A percentile compares a stretch with the other conserved stretches of the same genome.
phyloP scores from a whole-genome alignment of 2,888 invertebrate species.

The Eucera pruinosa region DNA sequence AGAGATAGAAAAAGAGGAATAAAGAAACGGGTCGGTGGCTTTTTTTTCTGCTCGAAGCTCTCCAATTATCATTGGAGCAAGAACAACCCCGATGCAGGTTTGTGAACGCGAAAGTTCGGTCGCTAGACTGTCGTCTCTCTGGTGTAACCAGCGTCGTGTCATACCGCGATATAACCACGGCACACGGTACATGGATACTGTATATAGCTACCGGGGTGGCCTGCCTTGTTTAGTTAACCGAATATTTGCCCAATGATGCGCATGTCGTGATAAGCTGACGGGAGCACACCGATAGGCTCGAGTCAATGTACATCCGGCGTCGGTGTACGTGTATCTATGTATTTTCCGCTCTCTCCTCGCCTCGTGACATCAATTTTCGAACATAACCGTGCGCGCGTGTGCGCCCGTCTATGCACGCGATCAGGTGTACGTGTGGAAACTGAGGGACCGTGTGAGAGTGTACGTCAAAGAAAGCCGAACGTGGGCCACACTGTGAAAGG shows the following conservation, averaged over 20 bases:
- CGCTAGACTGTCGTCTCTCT: slow-evolving; percentile 11
- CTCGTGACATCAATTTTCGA: slow-evolving; percentile 68
- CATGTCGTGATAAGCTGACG: slow-evolving; percentile 72
- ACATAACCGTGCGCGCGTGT: slow-evolving; percentile 24
- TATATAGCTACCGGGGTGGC: slow-evolving; percentile 23
- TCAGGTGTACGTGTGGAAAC: not conserved
- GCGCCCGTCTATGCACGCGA: not conserved
- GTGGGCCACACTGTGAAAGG: slow-evolving; percentile 40
- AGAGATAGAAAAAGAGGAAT: not conserved
- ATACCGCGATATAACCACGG: slow-evolving; percentile 34
- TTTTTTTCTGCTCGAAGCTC: slow-evolving; percentile 48
- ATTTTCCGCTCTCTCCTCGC: slow-evolving; percentile 60
- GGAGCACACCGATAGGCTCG: slow-evolving; percentile 49
- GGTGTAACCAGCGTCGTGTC: slow-evolving; percentile 39
- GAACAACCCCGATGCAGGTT: slow-evolving; percentile 11
- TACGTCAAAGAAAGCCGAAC: slow-evolving; percentile 57
- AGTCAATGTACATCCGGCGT: slow-evolving; percentile 61
- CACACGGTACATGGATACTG: slow-evolving; percentile 16
- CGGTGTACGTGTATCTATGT: slow-evolving; percentile 43
- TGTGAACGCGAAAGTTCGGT: slow-evolving; percentile 11
- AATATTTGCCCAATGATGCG: slow-evolving; percentile 75
- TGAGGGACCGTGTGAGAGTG: slow-evolving; percentile 11
- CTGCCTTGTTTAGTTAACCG: slow-evolving; percentile 71
- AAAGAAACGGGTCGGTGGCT: slow-evolving; percentile 19
- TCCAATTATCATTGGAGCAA: slow-evolving; percentile 57